Evolutionary conservation across 1,140 invertebrate species (phyloP).

Genomic region (Drosophila sturtevanti): DNA sequence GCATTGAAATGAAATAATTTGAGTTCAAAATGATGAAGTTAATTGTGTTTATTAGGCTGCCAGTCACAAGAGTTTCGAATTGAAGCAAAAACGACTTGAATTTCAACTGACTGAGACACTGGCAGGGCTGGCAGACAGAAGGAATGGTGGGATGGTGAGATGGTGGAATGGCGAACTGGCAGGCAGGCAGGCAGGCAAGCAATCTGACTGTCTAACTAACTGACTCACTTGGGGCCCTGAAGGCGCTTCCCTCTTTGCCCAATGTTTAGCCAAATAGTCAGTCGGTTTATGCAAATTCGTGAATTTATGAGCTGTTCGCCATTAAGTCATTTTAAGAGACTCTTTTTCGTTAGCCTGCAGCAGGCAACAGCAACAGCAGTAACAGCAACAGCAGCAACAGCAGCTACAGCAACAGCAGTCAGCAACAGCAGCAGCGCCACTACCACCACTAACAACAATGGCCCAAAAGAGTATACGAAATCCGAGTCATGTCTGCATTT

Average conservation of each 20-base stretch:
- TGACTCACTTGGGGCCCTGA: slow-evolving; percentile 41
- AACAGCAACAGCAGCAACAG: slow-evolving; percentile 1
- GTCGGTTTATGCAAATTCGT: slow-evolving; percentile 77
- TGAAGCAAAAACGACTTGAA: slow-evolving; percentile 28
- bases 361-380: slow-evolving; percentile 32
- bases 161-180: no score
- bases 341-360: slow-evolving; percentile 56
- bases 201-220: slow-evolving; percentile 45
- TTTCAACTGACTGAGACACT: slow-evolving; percentile 45
- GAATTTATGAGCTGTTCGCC: slow-evolving; percentile 80
- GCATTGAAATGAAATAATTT: slow-evolving; percentile 83
- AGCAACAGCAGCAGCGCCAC: not conserved
- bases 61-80: slow-evolving; percentile 58
- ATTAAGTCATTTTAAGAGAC: slow-evolving; percentile 81
- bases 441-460: slow-evolving; percentile 49
- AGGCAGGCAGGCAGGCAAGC: no score
- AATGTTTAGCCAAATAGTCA: slow-evolving; percentile 57
- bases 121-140: not conserved
- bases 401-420: slow-evolving; percentile 1
- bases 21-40: slow-evolving; percentile 83
- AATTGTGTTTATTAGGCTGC: slow-evolving; percentile 82
- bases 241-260: slow-evolving; percentile 58
- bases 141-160: no score
- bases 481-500: slow-evolving; percentile 32
- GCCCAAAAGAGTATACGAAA: slow-evolving; percentile 44